Evolutionary conservation across 2,113 vertebrate species (phyloP), one percentile per base, ranked within the genome.

Genomic region (Cynocephalus volans): DNA sequence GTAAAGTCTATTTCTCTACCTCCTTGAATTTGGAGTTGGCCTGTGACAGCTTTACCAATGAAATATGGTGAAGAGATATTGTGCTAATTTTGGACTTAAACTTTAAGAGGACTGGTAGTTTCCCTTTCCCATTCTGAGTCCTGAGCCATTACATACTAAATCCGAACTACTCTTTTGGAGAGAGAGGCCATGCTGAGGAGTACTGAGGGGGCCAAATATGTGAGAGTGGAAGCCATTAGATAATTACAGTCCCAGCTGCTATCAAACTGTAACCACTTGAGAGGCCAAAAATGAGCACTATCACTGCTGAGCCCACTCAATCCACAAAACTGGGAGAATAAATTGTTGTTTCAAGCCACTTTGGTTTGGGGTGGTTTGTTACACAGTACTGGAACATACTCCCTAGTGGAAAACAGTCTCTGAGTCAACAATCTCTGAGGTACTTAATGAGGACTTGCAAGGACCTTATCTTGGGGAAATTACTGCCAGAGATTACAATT

Each of bases 401-500:
- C 4, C 45, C 26, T 58, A 36, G 14, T 2, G 64, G 14, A 73
- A 91, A 81, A 23, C 7, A 86, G 54, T 72, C 56, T 45, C 41
- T 41, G 41, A 41, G 41, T 41, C 41, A 41, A 41, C 41, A 41
- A 41, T 41, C 84, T 45, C 36, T 93, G 41, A 4, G 23, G 33
- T 72, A 84, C 15, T 89, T 92, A 93, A 60, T 26, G 19, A 89
- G 64, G 60, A 95, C 19, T 31, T 95, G 41, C 4, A 70, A 73
- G 56, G 76, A 18, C 15, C 60, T 82, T 52, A 90, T 36, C 31
- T 80, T 86, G 45, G 54, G 28, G 50, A 72, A 81, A 58, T 56
- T 48, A 67, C 10, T 50, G 24, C 67, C 48, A 88, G 69, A 67
- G 45, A 96, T 82, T 36, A 83, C 31, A 58, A 75, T 83, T 54